These are phyloP conservation scores for Ochlodes sylvanus DNA, from an alignment of 2,888 invertebrate species.

Conservation along the genomic window DNA sequence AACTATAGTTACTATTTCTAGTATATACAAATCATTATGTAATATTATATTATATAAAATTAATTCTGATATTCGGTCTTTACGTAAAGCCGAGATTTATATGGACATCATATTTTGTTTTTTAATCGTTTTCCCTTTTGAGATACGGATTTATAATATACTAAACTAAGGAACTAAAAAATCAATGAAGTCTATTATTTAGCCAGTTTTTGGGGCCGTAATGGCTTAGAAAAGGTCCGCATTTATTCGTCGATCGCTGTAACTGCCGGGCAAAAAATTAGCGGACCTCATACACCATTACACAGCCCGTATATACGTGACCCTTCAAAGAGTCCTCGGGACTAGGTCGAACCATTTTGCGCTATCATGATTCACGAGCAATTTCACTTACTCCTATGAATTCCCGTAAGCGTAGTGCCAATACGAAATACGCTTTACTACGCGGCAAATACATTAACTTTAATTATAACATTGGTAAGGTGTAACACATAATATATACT, in stretches of 20 bases:
- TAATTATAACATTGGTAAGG: not conserved
- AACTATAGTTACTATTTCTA: too few relatives aligned
- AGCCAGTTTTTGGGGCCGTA: not conserved
- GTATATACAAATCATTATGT: too few relatives aligned
- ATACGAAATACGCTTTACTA: not conserved
- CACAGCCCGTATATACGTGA: not conserved
- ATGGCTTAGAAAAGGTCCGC: not conserved
- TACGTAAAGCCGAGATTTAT: too few relatives aligned
- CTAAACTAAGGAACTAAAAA: too few relatives aligned
- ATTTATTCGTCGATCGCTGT: not conserved
- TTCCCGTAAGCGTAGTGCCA: not conserved
- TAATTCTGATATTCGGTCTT: too few relatives aligned
- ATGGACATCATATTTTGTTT: too few relatives aligned
- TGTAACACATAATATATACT: too few relatives aligned
- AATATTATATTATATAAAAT: too few relatives aligned
- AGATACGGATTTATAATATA: too few relatives aligned
- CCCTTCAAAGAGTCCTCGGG: not conserved
- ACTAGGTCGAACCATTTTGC: slow-evolving; percentile 5
- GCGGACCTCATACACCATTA: slow-evolving; percentile 2
- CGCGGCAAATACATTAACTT: not conserved
- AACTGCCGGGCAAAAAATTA: not conserved
- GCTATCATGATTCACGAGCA: slow-evolving; percentile 8
- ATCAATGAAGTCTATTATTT: too few relatives aligned
- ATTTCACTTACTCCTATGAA: slow-evolving; percentile 8
- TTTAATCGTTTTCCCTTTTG: too few relatives aligned